Evolutionary conservation across 2,113 vertebrate genomes (phyloP), one percentile per base, ranked within the genome.

Genomic region (Caranx melampygus): DNA sequence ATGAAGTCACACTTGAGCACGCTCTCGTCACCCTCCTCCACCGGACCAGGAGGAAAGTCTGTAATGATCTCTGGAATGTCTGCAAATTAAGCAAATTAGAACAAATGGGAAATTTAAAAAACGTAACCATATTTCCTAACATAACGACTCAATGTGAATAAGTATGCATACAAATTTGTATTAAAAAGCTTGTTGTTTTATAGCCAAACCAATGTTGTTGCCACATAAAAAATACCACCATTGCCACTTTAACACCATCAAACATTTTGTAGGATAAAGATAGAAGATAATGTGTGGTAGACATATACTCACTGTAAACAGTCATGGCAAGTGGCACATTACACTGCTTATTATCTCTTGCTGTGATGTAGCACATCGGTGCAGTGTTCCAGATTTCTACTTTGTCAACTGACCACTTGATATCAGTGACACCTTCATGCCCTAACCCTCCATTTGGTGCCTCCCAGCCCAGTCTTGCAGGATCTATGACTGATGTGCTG

Each of bases 261-360:
- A 11, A 71, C 2, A 57, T 16, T 59, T 54, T 57, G 16, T 8
- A 16, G 15, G 3, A 68, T 66, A 9, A 57, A 40, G 15, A 44
- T n/a, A 64, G 1, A 59, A 6, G 18, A 45, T 42, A 37, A 14
- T 31, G 13, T 52, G 4, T 14, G 0, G 20, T 47, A 1, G 12
- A 49, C 5, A 71, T 59, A 18, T 55, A 93, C 92, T 91, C 55
- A 94, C 93, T 84, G 10, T 92, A 94, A 40, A 95, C 2, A 0
- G 0, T 58, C 81, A 94, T 7, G 26, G 0, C 0, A 47, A 74
- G 3, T 0, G 0, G 31, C 83, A 51, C 6, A 0, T 0, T 0
- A 76, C 84, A n/a, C 0, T 42, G 66, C 8, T 0, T 0, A 1
- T 1, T 0, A 10, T 26, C 4, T 2, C 0, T 0, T 4, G 3